Evolutionary conservation across 2,797 vertebrate genomes (phyloP), one percentile per base, ranked within the genome.

Genomic region (Benthosema pterotum): DNA sequence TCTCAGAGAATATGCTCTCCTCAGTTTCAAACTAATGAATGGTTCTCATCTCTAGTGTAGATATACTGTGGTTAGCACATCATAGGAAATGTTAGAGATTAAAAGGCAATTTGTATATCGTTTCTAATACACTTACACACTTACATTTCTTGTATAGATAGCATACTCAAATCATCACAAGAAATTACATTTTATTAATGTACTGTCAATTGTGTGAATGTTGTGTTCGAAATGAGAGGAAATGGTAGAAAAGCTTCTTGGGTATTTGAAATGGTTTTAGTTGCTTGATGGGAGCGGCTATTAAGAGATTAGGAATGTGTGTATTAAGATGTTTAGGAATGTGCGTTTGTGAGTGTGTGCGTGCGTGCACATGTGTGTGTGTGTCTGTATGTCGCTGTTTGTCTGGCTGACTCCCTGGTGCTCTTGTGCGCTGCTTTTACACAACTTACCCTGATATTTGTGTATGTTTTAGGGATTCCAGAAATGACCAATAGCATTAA

Each of bases 381-480:
- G 65, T 50, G 43, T 73, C 52, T 51, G 59, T 68, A 48, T 73
- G 49, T 49, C 48, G 56, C 60, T 46, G 67, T 77, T 42, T 61
- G 17, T 53, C 14, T 78, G 63, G 74, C 43, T 59, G 58, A 38
- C 32, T 77, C 65, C 74, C 79, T 60, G 77, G 78, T 86, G 87
- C 86, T 90, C 78, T 88, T 84, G 65, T 82, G 87, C 84, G 90
- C 89, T 90, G 88, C 88, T 92, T 88, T 84, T 78, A 75, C 68
- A 77, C 77, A 72, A 64, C 65, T 75, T 82, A 71, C 71, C 67
- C 81, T 78, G 49, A 62, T 66, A n/a, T 65, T 32, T 54, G 19
- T 71, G 42, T 67, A 57, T 70, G 32, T 58, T 53, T 58, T 53
- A 69, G 74, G 78, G 74, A 64, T 61, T 62, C 49, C 65, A 19